Percentiles rank a stretch among this genome's conserved stretches.
These are phyloP conservation scores for Progne subis DNA, from an alignment of 2,113 vertebrate genomes.

Conservation along the genomic window DNA sequence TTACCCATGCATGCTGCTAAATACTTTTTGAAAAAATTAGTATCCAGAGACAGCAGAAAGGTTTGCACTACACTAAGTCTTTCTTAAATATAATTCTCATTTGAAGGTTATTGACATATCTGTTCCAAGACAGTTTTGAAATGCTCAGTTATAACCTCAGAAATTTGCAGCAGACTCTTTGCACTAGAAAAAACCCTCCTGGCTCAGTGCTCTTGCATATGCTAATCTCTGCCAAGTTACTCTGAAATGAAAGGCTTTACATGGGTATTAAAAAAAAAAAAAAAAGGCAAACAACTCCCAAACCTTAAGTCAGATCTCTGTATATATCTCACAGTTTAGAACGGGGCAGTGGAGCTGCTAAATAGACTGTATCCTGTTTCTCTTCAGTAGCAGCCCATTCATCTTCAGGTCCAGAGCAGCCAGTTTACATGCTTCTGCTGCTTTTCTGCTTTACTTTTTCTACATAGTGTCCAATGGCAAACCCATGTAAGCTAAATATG, in stretches of 20 bases:
- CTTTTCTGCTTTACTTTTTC: conserved; percentile 58
- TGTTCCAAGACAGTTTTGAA: background rate
- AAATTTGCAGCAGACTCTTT: background rate
- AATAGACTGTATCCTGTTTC: conserved; percentile 86
- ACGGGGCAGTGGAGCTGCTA: conserved; percentile 76
- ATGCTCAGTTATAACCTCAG: conserved; percentile 11
- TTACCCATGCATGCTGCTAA: background rate
- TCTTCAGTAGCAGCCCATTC: conserved; percentile 87
- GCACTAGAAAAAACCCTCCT: background rate
- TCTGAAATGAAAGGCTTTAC: conserved; percentile 35
- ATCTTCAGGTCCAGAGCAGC: conserved; percentile 72
- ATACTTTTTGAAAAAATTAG: background rate
- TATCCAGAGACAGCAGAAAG: background rate
- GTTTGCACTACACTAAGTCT: background rate
- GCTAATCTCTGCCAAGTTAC: conserved; percentile 34
- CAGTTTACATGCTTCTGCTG: conserved; percentile 63
- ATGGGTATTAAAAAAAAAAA: background rate
- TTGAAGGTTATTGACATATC: background rate
- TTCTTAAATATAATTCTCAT: conserved; percentile 6
- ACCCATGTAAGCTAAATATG: background rate
- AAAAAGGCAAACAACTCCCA: background rate
- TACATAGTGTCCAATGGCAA: conserved; percentile 26
- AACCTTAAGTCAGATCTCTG: conserved; percentile 44
- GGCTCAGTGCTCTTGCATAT: background rate
- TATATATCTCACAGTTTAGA: conserved; percentile 75